Base-by-base conservation (phyloP, 1,140 invertebrate genomes). In the Macrostomum lignano region DNA sequence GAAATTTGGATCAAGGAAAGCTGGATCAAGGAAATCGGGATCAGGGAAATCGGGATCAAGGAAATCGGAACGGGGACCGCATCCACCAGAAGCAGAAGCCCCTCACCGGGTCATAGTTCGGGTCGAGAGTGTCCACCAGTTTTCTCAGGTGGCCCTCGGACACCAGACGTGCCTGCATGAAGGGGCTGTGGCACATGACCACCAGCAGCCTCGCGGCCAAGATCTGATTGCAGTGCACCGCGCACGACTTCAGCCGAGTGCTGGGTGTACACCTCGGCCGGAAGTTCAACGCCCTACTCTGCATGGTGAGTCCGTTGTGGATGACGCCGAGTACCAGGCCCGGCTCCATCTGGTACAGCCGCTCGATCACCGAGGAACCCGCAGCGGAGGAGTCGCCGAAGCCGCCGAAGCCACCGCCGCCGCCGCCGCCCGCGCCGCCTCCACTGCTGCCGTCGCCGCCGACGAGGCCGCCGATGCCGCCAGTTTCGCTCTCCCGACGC, bases 251-350 rank as follows among this genome's bases (percentile, higher is more conserved):
- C 53, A 61, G 63, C 42, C 69, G 62, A 37, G 46, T 49, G 36
- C 56, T 61, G 19, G 67, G 67, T 24, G 65, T 61, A 45, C 67
- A 69, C 40, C 62, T 62, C 38, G 65, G 62, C 36, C 64, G 58
- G 25, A 63, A 61, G 14, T 66, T 68, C 4, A 67, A 66, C n/a
- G 67, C 67, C 36, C 68, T 45, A 41, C 69, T 69, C 43, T 70
- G 67, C 49, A 70, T 61, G 3, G 69, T 70, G 24, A 71, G 65
- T 11, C 66, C 63, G 43, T 71, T 70, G 46, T 70, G 68, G 15
- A 71, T 52, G 22, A 67, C 64, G 41, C 67, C 67, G 19, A 71
- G 54, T 13, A 71, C 58, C 4, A 62, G 55, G 32, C 58, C 51
- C 1, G 63, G 63, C 33, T 65, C 55, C 10, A 48, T 48, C 23